Conservation (phyloP, 2,888 invertebrate genomes). For the Argynnis bischoffii region DNA sequence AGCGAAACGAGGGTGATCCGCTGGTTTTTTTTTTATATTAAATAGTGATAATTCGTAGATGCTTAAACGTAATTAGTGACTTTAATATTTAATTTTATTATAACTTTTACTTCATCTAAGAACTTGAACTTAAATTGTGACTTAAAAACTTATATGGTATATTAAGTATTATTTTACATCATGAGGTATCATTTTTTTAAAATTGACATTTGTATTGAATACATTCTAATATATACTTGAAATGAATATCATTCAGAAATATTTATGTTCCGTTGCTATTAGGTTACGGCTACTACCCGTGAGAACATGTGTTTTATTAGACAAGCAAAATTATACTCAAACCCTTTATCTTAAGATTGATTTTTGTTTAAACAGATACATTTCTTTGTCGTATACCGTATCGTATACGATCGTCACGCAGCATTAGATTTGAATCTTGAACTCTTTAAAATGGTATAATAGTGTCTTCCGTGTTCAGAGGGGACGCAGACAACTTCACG, state of each 20-base stretch:
- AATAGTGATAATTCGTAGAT: no score
- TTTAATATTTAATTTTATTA: no score
- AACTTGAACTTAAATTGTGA: no score
- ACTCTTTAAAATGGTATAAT: slow-evolving; percentile 70
- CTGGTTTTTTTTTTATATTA: no score
- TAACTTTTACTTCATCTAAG: no score
- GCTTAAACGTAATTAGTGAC: no score
- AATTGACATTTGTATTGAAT: slow-evolving; percentile 20
- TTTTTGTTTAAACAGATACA: background rate
- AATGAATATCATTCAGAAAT: slow-evolving; percentile 16
- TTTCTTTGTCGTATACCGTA: slow-evolving; percentile 39
- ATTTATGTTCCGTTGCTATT: slow-evolving; percentile 50
- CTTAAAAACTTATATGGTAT: no score
- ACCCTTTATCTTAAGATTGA: background rate
- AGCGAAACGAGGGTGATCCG: no score
- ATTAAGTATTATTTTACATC: no score
- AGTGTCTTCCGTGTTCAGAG: slow-evolving; percentile 56
- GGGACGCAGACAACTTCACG: slow-evolving; percentile 40
- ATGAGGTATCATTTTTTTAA: no score
- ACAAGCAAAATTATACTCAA: background rate
- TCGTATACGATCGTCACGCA: slow-evolving; percentile 68
- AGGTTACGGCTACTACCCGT: slow-evolving; percentile 44
- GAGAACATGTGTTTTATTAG: background rate
- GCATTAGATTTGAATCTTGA: slow-evolving; percentile 75
- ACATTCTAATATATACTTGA: slow-evolving; percentile 43